Percentiles rank a stretch among this genome's conserved stretches.
Evolutionary conservation across 2,797 vertebrate species (phyloP).

Genomic region (Orientallactaga sibirica): DNA sequence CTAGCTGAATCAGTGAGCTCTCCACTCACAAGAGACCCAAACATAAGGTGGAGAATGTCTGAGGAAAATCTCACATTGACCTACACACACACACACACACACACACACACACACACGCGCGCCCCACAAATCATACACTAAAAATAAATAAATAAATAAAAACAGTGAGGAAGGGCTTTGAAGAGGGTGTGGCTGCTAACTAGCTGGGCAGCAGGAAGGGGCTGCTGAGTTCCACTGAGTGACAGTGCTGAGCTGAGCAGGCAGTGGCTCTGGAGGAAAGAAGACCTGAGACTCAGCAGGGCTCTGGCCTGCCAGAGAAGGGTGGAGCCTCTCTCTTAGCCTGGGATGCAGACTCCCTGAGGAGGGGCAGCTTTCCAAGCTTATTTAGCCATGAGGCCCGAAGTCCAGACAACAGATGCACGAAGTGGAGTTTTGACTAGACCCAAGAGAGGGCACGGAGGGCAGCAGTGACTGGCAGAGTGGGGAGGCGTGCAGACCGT

Average conservation of each 20-base stretch:
- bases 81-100: too few relatives aligned
- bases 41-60: too few relatives aligned
- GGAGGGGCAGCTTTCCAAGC: background rate
- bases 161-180: background rate
- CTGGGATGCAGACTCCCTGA: background rate
- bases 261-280: too few relatives aligned
- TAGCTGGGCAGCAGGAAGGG: background rate
- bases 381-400: background rate
- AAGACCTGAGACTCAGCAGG: background rate
- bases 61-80: too few relatives aligned
- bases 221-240: background rate
- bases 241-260: background rate
- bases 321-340: fast-evolving
- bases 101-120: too few relatives aligned
- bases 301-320: background rate
- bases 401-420: background rate
- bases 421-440: background rate
- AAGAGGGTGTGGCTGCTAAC: too few relatives aligned
- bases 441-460: background rate
- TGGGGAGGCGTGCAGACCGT: fast-evolving
- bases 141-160: too few relatives aligned
- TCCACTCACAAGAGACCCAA: too few relatives aligned
- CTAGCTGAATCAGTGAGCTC: too few relatives aligned
- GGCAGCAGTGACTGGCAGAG: background rate
- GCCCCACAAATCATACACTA: too few relatives aligned